These are phyloP conservation scores for Alosa sapidissima DNA, from an alignment of 2,797 vertebrate genomes.

Conservation along the genomic window DNA sequence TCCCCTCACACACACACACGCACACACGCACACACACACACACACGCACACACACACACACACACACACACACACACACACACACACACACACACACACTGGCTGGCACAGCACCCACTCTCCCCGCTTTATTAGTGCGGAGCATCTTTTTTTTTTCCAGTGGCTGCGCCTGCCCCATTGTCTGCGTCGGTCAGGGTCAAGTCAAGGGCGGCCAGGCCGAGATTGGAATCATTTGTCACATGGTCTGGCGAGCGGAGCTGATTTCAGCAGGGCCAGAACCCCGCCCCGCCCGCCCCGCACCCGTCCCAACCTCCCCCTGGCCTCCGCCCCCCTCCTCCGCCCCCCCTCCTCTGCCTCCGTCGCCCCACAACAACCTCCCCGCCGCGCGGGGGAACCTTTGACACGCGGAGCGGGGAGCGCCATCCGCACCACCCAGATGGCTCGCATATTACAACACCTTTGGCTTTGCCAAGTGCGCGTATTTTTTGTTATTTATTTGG, in stretches of 20 bases:
- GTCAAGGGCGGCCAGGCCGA: conserved; percentile 96
- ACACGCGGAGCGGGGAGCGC: conserved; percentile 81
- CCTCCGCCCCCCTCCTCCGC: background rate
- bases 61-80: background rate
- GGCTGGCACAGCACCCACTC: conserved; percentile 65
- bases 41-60: background rate
- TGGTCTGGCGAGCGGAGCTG: conserved; percentile 89
- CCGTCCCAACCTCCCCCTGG: background rate
- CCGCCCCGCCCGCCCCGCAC: conserved; percentile 37
- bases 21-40: background rate
- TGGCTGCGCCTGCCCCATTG: conserved; percentile 98
- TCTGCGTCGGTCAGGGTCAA: conserved; percentile 97
- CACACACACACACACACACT: background rate
- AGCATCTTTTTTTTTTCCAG: conserved; percentile 96
- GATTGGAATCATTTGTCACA: conserved; percentile 99
- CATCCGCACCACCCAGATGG: conserved; percentile 85
- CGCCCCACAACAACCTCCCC: background rate
- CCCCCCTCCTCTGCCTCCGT: background rate
- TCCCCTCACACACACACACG: conserved; percentile 33
- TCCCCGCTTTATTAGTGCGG: conserved; percentile 97
- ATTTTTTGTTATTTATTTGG: conserved; percentile 47
- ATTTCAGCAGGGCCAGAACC: conserved; percentile 87
- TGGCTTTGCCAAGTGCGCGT: conserved; percentile 75
- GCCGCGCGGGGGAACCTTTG: conserved; percentile 75
- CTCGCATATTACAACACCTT: conserved; percentile 76